Evolutionary conservation across 2,888 invertebrate genomes (phyloP), one percentile per base, ranked within the genome.

Genomic region (Pachydiplax longipennis): DNA sequence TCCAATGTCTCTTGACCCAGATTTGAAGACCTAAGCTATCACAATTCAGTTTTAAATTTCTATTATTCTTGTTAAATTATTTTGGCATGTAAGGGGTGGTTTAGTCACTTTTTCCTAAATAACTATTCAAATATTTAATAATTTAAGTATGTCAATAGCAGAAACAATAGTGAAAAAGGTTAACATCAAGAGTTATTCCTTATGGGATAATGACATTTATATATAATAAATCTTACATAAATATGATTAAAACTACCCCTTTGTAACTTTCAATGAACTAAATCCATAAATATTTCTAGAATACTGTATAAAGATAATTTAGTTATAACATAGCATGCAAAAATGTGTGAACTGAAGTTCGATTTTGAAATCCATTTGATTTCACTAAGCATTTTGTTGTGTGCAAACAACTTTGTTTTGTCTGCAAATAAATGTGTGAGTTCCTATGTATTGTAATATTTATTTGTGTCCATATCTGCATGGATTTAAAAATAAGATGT

Each of bases 381-480:
- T 87, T 37, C 61, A 87, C 15, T 37, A 61, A 35, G 35, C 31
- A 61, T 31, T 31, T 61, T 87, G 87, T 87, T 31, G 37, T 87
- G 87, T 87, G 87, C 58, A 61, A 61, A 18, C n/a, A 37, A 40
- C 31, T 73, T 31, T 87, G 87, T 87, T 87, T 87, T 87, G 61
- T 61, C 58, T 87, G 37, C 37, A 35, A 65, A 65, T 87, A 87
- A 87, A 87, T 87, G 61, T 87, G 58, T 87, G 87, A 65, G 37
- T 58, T 37, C 61, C 58, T 31, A 37, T 87, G 87, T 61, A 87
- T 87, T 37, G 87, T 61, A 87, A 61, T 37, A 10, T 87, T 65
- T 37, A 87, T 37, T 65, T 61, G 37, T 65, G 87, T 87, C 87
- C 87, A 87, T 87, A 58, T 65, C 35, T 87, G 87, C 87, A 87